A percentile compares a stretch with the other conserved stretches of the same genome.
Conservation (phyloP, 2,888 invertebrate genomes). For the Abscondita cerata region DNA sequence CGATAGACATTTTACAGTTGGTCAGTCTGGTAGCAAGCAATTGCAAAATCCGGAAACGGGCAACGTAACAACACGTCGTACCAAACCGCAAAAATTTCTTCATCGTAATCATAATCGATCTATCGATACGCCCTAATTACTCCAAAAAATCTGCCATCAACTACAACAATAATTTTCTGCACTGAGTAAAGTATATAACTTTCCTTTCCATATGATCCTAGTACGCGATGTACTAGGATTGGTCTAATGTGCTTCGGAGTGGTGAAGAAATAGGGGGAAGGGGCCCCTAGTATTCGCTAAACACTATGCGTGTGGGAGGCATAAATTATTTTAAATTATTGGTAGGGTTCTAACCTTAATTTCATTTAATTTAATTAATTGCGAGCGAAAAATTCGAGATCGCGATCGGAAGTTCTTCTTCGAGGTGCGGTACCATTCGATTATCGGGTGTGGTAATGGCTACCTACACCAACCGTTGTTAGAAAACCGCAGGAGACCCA, state of each 20-base stretch:
- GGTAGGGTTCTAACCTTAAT: slow-evolving; percentile 36
- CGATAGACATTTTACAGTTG: slow-evolving; percentile 35
- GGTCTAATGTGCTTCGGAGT: slow-evolving; percentile 37
- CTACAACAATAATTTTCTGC: slow-evolving; percentile 11
- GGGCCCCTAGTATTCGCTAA: slow-evolving; percentile 44
- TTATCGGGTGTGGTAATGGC: slow-evolving; percentile 26
- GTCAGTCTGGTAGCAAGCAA: slow-evolving; percentile 24
- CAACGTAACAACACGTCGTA: not conserved
- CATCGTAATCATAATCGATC: slow-evolving; percentile 2
- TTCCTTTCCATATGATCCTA: slow-evolving; percentile 38
- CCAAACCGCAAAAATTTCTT: not conserved
- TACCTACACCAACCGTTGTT: slow-evolving; percentile 29
- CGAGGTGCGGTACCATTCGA: slow-evolving; percentile 28
- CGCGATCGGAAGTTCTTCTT: slow-evolving; percentile 26
- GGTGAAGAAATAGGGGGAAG: slow-evolving; percentile 30
- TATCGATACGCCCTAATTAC: slow-evolving; percentile 27
- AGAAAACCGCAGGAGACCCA: slow-evolving; percentile 20
- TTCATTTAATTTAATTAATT: too few relatives aligned
- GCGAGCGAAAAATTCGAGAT: not conserved
- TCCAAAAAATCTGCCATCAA: slow-evolving; percentile 10
- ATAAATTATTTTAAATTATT: slow-evolving; percentile 43
- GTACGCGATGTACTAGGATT: slow-evolving; percentile 41
- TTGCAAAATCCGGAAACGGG: slow-evolving; percentile 3
- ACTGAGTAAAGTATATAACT: slow-evolving; percentile 18
- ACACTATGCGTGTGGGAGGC: slow-evolving; percentile 43